Evolutionary conservation across 1,140 invertebrate species (phyloP).

Genomic region (Euura lappo): DNA sequence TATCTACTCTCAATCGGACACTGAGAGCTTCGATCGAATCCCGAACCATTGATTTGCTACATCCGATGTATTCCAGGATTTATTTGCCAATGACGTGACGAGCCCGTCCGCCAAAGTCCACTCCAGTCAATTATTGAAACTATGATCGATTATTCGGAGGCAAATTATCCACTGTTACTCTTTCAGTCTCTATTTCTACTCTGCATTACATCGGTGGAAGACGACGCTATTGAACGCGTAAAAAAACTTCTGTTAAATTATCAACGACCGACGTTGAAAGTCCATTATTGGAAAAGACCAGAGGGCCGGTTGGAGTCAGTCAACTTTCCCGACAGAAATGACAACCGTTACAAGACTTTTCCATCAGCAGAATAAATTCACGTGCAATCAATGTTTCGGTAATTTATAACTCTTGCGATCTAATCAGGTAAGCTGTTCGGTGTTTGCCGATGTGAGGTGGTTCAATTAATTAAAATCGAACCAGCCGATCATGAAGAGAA

Average conservation of each 20-base stretch:
- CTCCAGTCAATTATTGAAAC: neutral
- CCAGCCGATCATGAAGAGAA: too few relatives aligned
- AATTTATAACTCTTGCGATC: too few relatives aligned
- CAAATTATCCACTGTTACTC: neutral
- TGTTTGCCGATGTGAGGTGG: too few relatives aligned
- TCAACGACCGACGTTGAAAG: conserved; percentile 36
- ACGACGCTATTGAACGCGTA: too few relatives aligned
- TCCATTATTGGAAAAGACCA: conserved; percentile 39
- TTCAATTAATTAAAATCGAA: too few relatives aligned
- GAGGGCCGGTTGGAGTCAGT: conserved; percentile 34
- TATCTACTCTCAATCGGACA: neutral
- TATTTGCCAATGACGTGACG: neutral
- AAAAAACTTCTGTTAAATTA: conserved; percentile 34
- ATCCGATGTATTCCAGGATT: neutral
- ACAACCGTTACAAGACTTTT: conserved; percentile 48
- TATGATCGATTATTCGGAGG: neutral
- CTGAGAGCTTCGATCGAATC: neutral
- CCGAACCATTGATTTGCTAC: neutral
- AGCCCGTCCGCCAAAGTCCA: neutral
- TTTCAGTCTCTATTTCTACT: too few relatives aligned
- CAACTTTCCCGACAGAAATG: conserved; percentile 44
- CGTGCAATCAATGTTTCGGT: conserved; percentile 13
- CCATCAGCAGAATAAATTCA: conserved; percentile 43
- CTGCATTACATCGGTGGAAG: too few relatives aligned
- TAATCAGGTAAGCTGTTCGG: too few relatives aligned